phyloP scores from a whole-genome alignment of 1,140 invertebrate genomes.

The Carposina sasakii region DNA sequence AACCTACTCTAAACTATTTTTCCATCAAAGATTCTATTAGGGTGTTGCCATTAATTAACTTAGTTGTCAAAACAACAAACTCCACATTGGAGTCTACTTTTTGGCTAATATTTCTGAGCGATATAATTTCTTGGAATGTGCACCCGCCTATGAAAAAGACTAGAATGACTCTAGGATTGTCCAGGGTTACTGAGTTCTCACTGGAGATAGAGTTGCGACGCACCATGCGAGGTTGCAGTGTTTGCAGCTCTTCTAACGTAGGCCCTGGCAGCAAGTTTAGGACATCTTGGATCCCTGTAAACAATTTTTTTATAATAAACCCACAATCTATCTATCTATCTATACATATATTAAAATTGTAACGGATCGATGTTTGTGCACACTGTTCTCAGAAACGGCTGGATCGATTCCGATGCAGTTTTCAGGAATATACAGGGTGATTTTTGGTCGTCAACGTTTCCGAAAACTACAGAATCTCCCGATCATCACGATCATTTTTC shows the following conservation, averaged over 20 bases:
- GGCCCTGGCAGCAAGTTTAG: constrained; percentile 75
- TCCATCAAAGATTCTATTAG: constrained; percentile 87
- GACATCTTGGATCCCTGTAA: constrained; percentile 73
- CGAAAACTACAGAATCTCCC: no score
- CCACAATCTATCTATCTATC: no score
- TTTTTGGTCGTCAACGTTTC: no score
- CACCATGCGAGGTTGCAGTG: constrained; percentile 65
- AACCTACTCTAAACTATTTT: no score
- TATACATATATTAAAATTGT: no score
- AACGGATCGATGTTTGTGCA: no score
- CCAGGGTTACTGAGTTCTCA: constrained; percentile 77
- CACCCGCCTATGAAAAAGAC: constrained; percentile 97
- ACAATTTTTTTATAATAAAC: no score
- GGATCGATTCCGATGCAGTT: no score
- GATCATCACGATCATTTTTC: no score
- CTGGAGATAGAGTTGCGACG: constrained; percentile 76
- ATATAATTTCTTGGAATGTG: constrained; percentile 96
- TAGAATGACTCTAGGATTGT: constrained; percentile 85
- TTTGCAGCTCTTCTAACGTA: constrained; percentile 75
- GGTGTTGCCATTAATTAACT: constrained; percentile 91
- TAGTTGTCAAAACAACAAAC: constrained; percentile 94
- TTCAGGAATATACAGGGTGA: no score
- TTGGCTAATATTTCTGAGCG: constrained; percentile 91
- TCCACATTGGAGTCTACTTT: constrained; percentile 94
- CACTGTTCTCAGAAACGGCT: no score